Evolutionary conservation across 2,888 invertebrate genomes (phyloP), one percentile per base, ranked within the genome.

Genomic region (Cerastoderma edule): DNA sequence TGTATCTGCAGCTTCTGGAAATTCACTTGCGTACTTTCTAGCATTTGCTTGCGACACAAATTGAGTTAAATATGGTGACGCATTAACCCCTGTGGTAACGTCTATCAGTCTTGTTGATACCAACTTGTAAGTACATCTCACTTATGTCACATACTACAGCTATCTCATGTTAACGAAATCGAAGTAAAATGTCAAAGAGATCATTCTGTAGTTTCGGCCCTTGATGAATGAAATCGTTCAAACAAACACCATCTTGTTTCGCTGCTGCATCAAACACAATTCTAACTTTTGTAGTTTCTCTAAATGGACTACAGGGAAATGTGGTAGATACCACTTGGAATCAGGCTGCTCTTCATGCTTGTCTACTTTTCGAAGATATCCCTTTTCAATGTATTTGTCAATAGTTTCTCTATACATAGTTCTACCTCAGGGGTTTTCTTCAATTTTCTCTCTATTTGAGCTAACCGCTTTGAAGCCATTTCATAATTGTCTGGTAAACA

Each of bases 241-340:
- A 32, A n/a, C 71, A 73, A 19, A 72, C 46, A 27, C 66, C 71
- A 24, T 65, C 16, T 60, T 44, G 71, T 46, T 71, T 77, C 1
- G 81, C 81, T n/a, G 76, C 71, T 32, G 79, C 84, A 60, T 83
- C 78, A 63, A 83, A 84, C 19, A 85, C 81, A 16, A 85, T 72
- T 33, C 80, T 35, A 30, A 67, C 56, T 46, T 78, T 81, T 27
- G 73, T 76, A 10, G 80, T 78, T 10, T 67, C 57, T 28, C 57
- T 24, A 67, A 66, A 30, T 71, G 50, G 1, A 79, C 48, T 10
- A 82, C 80, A 13, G 79, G 71, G 67, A 81, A 77, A 63, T 79
- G 81, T 13, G 78, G 81, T 19, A 83, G 63, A 64, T 69, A 79
- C 83, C 83, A 83, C n/a, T 28, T 30, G 8, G 27, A 22, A 57